These are phyloP conservation scores for Sinelater perroti DNA, from an alignment of 2,888 invertebrate species.

Conservation along the genomic window DNA sequence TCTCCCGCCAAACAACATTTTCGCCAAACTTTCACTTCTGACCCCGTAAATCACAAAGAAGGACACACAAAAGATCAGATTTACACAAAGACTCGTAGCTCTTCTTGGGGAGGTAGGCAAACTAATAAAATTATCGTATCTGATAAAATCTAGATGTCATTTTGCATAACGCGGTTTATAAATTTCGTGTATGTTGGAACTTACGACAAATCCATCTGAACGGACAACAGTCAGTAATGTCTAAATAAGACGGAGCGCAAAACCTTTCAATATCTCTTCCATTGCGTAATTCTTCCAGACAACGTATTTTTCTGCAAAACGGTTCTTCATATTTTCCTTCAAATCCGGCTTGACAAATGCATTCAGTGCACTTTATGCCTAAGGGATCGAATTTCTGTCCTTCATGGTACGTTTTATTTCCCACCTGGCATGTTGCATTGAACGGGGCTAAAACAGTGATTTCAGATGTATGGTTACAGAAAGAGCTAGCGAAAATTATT, in stretches of 20 bases:
- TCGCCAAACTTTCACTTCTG: too few species aligned
- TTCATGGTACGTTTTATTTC: slow-evolving; percentile 33
- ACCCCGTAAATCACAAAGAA: too few species aligned
- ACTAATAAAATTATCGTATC: too few species aligned
- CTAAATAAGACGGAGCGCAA: slow-evolving; percentile 42
- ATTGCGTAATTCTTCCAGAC: slow-evolving; percentile 36
- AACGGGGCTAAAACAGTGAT: slow-evolving; percentile 36
- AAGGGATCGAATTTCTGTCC: slow-evolving; percentile 36
- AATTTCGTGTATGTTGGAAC: too few species aligned
- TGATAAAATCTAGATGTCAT: too few species aligned
- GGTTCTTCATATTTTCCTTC: slow-evolving; percentile 40
- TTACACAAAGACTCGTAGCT: too few species aligned
- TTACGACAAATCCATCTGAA: slow-evolving; percentile 42
- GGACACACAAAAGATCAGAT: too few species aligned
- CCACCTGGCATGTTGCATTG: slow-evolving; percentile 31
- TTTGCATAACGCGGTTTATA: too few species aligned
- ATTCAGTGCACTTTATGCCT: slow-evolving; percentile 33
- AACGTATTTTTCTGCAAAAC: slow-evolving; percentile 37
- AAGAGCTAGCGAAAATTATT: slow-evolving; percentile 7
- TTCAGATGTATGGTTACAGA: too few species aligned
- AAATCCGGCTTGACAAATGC: slow-evolving; percentile 42
- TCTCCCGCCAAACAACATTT: too few species aligned
- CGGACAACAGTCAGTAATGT: slow-evolving; percentile 39
- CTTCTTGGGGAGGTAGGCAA: too few species aligned
- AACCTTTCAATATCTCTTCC: slow-evolving; percentile 33